A percentile compares a stretch with the other conserved stretches of the same genome.
These are phyloP conservation scores for Apis florea DNA, from an alignment of 1,140 invertebrate species.

Conservation along the genomic window DNA sequence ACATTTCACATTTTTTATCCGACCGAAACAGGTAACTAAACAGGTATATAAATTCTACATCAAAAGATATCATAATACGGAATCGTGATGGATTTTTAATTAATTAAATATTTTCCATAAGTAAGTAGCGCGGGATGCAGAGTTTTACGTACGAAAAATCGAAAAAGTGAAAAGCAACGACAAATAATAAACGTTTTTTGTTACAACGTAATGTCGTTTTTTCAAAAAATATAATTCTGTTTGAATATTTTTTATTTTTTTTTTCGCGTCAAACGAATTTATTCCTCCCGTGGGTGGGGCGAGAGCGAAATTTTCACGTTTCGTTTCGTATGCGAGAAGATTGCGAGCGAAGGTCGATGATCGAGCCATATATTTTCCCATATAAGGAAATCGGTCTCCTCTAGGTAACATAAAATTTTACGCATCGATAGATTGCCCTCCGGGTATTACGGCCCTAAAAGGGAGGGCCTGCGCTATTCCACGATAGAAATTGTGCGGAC, in stretches of 20 bases:
- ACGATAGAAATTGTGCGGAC: constrained; percentile 21
- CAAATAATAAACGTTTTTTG: background rate
- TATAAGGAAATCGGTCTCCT: constrained; percentile 39
- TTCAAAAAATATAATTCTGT: background rate
- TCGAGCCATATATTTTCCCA: background rate
- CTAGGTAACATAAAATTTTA: constrained; percentile 59
- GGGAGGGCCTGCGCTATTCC: background rate
- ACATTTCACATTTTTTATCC: no score
- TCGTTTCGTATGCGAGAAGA: constrained; percentile 39
- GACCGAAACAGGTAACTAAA: no score
- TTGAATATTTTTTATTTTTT: background rate
- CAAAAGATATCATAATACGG: background rate
- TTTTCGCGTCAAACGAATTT: background rate
- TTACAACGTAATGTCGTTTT: background rate
- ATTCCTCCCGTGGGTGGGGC: background rate
- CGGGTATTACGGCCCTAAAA: constrained; percentile 26
- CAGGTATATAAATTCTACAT: background rate
- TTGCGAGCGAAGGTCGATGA: constrained; percentile 19
- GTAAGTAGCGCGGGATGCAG: background rate
- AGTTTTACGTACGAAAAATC: background rate
- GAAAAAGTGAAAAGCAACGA: background rate
- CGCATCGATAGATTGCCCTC: constrained; percentile 39
- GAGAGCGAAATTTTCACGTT: constrained; percentile 45
- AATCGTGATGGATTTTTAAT: background rate
- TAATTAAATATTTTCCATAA: background rate